phyloP scores from a whole-genome alignment of 1,140 invertebrate genomes.

The Drosophila tristis region DNA sequence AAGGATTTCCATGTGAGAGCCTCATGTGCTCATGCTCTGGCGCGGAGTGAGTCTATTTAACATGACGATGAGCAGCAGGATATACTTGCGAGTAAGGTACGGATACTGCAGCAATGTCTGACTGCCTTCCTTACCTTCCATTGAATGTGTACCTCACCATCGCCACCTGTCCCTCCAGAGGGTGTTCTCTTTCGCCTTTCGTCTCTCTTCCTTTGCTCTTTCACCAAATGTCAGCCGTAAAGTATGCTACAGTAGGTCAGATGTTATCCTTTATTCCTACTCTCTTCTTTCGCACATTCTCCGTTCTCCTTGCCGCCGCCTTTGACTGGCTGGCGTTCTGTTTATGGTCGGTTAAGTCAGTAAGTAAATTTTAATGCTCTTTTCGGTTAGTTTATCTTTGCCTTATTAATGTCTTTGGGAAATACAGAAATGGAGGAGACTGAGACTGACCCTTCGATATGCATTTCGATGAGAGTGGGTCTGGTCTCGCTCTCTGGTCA shows the following conservation, averaged over 20 bases:
- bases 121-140: no score
- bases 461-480: constrained; percentile 23
- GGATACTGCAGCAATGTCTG: no score
- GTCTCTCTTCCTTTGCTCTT: neutral
- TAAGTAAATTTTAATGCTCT: constrained; percentile 65
- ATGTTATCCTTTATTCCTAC: constrained; percentile 34
- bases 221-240: constrained; percentile 53
- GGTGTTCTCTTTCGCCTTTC: no score
- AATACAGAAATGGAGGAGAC: constrained; percentile 14
- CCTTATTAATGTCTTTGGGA: constrained; percentile 44
- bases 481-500: neutral
- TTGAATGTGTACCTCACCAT: no score
- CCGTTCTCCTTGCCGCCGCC: constrained; percentile 3
- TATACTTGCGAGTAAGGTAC: no score
- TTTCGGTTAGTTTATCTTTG: constrained; percentile 49
- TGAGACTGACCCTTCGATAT: constrained; percentile 28
- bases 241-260: constrained; percentile 55
- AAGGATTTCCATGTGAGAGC: constrained; percentile 56
- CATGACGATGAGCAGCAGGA: constrained; percentile 28
- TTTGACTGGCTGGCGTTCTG: constrained; percentile 23
- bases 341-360: constrained; percentile 60
- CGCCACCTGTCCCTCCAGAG: constrained; percentile 11
- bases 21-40: constrained; percentile 47
- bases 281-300: neutral
- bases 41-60: constrained; percentile 44